Evolutionary conservation across 2,888 invertebrate genomes (phyloP).

Genomic region (Idaea dimidiata): DNA sequence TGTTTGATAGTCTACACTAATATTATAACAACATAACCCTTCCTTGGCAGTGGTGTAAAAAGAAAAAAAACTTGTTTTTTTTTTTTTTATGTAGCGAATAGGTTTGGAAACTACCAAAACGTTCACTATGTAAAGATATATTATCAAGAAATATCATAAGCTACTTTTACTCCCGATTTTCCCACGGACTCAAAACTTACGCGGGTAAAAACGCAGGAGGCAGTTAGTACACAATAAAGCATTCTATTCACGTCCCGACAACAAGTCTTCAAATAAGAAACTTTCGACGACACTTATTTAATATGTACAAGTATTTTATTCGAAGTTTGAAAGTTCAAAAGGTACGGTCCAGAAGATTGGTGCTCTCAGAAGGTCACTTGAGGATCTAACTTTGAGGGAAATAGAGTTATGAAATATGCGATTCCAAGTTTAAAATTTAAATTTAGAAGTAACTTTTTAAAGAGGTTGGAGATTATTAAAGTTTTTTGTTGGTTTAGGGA

Average conservation of each 20-base stretch:
- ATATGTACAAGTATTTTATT: not conserved
- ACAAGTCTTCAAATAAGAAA: not conserved
- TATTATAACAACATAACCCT: no score
- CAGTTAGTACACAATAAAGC: not conserved
- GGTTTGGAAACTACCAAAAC: no score
- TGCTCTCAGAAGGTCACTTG: not conserved
- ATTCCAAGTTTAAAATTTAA: not conserved
- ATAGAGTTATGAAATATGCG: slow-evolving; percentile 1
- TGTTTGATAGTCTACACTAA: no score
- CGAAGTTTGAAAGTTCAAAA: not conserved
- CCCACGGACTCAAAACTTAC: no score
- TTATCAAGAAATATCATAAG: no score
- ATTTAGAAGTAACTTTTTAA: not conserved
- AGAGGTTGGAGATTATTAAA: not conserved
- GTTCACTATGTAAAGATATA: no score
- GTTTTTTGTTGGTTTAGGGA: not conserved
- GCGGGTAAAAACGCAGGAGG: no score
- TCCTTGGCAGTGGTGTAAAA: no score
- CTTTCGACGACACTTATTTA: not conserved
- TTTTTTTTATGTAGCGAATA: no score
- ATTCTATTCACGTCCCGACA: not conserved
- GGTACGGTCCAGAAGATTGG: slow-evolving; percentile 1
- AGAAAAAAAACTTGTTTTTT: no score
- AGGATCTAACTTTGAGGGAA: not conserved
- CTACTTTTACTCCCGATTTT: no score